Percentiles rank a stretch among this genome's conserved stretches.
These are phyloP conservation scores for Catocala fraxini DNA, from an alignment of 2,888 invertebrate genomes.

Conservation along the genomic window DNA sequence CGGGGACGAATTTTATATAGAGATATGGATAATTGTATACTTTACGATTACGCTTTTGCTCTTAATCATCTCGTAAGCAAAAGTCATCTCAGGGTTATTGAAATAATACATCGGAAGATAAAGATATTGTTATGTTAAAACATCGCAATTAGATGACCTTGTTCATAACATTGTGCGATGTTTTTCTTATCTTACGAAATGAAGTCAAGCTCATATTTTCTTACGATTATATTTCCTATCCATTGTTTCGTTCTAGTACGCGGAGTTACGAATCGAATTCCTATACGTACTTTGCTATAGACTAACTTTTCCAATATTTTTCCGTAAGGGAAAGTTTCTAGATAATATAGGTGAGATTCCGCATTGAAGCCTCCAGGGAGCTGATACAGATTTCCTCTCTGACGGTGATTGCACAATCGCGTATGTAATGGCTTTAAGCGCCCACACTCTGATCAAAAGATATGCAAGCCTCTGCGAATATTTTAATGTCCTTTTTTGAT, in stretches of 20 bases:
- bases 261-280: constrained; percentile 7
- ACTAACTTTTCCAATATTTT: constrained; percentile 63
- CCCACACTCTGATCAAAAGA: constrained; percentile 65
- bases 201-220: constrained; percentile 50
- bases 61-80: constrained; percentile 32
- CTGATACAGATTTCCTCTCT: constrained; percentile 63
- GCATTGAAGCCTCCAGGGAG: constrained; percentile 41
- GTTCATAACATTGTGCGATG: constrained; percentile 47
- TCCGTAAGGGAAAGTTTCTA: constrained; percentile 51
- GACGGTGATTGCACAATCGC: constrained; percentile 72
- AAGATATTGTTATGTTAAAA: constrained; percentile 51
- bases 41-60: constrained; percentile 27
- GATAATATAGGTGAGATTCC: constrained; percentile 54
- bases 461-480: constrained; percentile 56
- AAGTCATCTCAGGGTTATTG: constrained; percentile 26
- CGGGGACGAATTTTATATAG: too few species aligned
- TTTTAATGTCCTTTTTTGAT: constrained; percentile 60
- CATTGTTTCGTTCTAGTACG: constrained; percentile 7
- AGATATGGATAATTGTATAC: not conserved
- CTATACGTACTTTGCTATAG: constrained; percentile 42
- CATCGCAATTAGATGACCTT: constrained; percentile 51
- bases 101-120: constrained; percentile 54
- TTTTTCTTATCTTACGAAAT: constrained; percentile 55
- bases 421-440: constrained; percentile 59
- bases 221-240: constrained; percentile 48